phyloP scores from a whole-genome alignment of 2,888 invertebrate genomes.

The Furcula furcula region DNA sequence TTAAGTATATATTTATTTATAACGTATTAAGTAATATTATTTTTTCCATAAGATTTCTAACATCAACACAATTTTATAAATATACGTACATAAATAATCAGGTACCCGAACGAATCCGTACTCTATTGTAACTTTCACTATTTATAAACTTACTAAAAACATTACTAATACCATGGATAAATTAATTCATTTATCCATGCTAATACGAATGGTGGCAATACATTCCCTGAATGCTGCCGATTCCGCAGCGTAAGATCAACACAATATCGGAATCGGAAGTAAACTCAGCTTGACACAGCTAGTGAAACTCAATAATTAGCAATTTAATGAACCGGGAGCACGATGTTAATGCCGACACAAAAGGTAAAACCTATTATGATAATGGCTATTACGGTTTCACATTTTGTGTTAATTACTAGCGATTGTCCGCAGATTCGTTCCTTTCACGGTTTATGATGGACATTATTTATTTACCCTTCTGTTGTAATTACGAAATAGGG shows the following conservation, averaged over 20 bases:
- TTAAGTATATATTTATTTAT: no score
- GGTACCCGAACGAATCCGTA: no score
- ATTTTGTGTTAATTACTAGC: conserved; percentile 13
- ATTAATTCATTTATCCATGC: no score
- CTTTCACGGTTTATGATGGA: conserved; percentile 3
- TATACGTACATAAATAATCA: no score
- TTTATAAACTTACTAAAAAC: no score
- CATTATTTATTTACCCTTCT: conserved; percentile 2
- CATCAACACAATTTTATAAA: no score
- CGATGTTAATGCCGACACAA: conserved; percentile 12
- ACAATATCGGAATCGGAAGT: conserved; percentile 4
- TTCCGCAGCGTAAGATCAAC: conserved; percentile 1
- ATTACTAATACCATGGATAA: no score
- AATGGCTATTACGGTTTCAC: conserved; percentile 11
- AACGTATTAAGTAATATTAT: no score
- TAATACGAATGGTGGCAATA: no score
- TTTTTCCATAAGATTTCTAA: no score
- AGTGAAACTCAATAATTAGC: conserved; percentile 11
- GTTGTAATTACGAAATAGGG: neutral
- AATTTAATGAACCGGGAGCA: conserved; percentile 8
- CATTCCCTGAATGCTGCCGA: neutral
- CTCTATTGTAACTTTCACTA: no score
- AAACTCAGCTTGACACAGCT: conserved; percentile 3
- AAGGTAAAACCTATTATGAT: conserved; percentile 16
- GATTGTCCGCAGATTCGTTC: conserved; percentile 4